These are phyloP conservation scores for Drosophila buzzatii DNA, from an alignment of 2,888 invertebrate species.

Conservation along the genomic window DNA sequence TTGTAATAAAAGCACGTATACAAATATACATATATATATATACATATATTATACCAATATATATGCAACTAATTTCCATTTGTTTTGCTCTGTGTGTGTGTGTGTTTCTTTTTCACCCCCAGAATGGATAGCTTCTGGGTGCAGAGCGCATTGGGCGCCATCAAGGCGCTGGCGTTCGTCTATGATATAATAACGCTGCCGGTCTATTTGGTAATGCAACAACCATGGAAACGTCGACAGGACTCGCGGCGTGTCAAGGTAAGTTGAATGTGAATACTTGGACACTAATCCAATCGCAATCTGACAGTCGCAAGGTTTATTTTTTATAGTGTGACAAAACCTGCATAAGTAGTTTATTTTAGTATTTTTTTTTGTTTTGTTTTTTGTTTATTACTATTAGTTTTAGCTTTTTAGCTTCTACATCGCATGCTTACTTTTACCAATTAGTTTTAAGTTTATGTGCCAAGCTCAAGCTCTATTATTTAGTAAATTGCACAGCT, in stretches of 20 bases:
- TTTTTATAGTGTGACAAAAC: not conserved
- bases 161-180: conserved; percentile 92
- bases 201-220: conserved; percentile 93
- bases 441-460: conserved; percentile 4
- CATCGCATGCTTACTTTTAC: conserved; percentile 1
- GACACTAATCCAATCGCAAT: not conserved
- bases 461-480: not conserved
- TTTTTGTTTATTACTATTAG: not conserved
- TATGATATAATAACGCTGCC: conserved; percentile 97
- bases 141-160: conserved; percentile 90
- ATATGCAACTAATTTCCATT: conserved; percentile 2
- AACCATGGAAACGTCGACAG: conserved; percentile 94
- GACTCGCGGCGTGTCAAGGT: conserved; percentile 92
- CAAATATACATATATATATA: not conserved
- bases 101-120: conserved; percentile 36
- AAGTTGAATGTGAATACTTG: conserved; percentile 58
- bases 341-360: not conserved
- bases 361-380: not conserved
- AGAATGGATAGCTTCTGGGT: conserved; percentile 90
- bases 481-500: conserved; percentile 17
- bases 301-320: not conserved
- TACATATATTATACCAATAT: not conserved
- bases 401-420: not conserved
- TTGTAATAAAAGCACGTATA: not conserved
- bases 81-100: not conserved